phyloP scores from a whole-genome alignment of 1,140 invertebrate species.

The Diachasmimorpha longicaudata region DNA sequence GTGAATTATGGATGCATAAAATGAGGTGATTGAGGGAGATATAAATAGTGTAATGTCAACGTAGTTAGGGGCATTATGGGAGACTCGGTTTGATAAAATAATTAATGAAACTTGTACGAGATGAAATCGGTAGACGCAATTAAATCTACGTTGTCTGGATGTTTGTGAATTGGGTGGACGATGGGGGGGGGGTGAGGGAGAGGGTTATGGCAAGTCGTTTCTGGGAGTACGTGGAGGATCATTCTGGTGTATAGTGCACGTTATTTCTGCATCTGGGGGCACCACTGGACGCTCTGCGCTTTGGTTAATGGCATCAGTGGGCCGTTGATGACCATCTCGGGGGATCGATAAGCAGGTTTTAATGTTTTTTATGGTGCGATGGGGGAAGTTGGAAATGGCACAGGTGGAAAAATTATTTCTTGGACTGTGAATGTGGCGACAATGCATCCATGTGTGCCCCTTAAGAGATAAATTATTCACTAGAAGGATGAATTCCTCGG shows the following conservation, averaged over 20 bases:
- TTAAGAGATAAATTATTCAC: too few relatives aligned
- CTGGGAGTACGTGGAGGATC: neutral
- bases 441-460: too few relatives aligned
- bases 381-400: neutral
- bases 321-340: neutral
- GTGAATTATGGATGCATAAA: too few relatives aligned
- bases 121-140: slow-evolving; percentile 23
- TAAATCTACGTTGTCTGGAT: neutral
- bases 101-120: slow-evolving; percentile 25
- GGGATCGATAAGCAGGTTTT: slow-evolving; percentile 20
- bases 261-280: neutral
- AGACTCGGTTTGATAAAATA: slow-evolving; percentile 18
- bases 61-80: neutral
- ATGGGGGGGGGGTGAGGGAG: neutral
- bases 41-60: slow-evolving; percentile 24
- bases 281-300: neutral
- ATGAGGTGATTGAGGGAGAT: neutral
- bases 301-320: slow-evolving; percentile 23
- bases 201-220: neutral
- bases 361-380: neutral
- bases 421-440: too few relatives aligned
- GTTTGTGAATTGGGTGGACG: neutral
- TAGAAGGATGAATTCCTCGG: too few relatives aligned
- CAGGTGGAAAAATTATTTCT: neutral
- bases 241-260: neutral